These are phyloP conservation scores for Fragum fragum DNA, from an alignment of 2,888 invertebrate genomes.

Conservation along the genomic window DNA sequence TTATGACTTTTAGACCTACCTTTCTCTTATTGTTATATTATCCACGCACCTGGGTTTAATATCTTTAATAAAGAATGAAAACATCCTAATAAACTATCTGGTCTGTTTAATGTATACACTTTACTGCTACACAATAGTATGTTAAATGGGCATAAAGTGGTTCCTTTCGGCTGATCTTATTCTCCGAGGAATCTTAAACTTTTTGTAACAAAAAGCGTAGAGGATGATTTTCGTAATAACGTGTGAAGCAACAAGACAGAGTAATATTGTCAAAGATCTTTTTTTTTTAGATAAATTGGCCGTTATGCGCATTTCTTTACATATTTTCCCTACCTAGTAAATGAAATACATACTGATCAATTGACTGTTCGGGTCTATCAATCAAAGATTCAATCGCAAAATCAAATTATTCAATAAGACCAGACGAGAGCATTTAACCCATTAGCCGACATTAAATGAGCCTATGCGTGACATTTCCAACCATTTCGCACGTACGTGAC, in stretches of 20 bases:
- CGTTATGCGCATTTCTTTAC: too few species aligned
- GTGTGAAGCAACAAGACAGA: not conserved
- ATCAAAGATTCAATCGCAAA: too few species aligned
- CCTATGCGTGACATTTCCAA: too few species aligned
- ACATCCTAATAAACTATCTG: slow-evolving; percentile 18
- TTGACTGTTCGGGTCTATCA: too few species aligned
- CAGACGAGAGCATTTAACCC: too few species aligned
- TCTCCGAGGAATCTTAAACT: not conserved
- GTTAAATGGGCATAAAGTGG: slow-evolving; percentile 9
- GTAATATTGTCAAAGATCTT: too few species aligned
- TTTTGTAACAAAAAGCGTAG: not conserved
- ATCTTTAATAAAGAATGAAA: slow-evolving; percentile 37
- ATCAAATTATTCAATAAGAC: too few species aligned
- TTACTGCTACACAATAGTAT: slow-evolving; percentile 23
- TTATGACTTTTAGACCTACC: slow-evolving; percentile 9
- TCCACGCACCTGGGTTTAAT: slow-evolving; percentile 46
- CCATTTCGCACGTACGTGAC: too few species aligned
- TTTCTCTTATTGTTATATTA: slow-evolving; percentile 12
- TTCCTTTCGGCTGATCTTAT: slow-evolving; percentile 2
- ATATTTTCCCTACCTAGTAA: too few species aligned
- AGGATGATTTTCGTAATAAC: not conserved
- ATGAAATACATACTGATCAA: too few species aligned
- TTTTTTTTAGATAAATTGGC: too few species aligned
- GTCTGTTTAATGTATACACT: slow-evolving; percentile 14
- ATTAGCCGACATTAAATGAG: too few species aligned